phyloP scores from a whole-genome alignment of 2,113 vertebrate genomes.

The Furnarius figulus region DNA sequence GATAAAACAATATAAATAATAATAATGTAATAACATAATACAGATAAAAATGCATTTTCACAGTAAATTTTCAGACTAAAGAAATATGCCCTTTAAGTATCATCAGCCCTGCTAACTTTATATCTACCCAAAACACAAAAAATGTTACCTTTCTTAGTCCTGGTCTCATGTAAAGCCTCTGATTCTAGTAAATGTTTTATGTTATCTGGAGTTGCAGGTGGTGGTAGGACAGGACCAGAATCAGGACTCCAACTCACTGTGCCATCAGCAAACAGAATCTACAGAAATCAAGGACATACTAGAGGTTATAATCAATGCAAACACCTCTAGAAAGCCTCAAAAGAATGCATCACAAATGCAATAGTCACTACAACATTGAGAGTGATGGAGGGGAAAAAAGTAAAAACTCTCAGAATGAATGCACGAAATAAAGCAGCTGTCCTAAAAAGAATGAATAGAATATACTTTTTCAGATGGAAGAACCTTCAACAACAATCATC shows the following conservation, averaged over 20 bases:
- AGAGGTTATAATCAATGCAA: not conserved
- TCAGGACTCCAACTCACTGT: conserved; percentile 83
- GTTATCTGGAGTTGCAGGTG: not conserved
- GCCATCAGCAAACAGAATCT: conserved; percentile 92
- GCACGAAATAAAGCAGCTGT: not conserved
- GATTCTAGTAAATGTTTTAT: not conserved
- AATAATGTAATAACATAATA: not conserved
- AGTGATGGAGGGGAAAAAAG: not conserved
- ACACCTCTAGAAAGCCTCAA: not conserved
- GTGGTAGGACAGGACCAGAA: conserved; percentile 77
- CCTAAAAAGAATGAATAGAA: not conserved
- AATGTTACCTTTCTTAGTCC: conserved; percentile 72
- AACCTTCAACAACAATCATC: not conserved
- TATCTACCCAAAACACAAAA: not conserved
- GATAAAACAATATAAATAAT: too few species aligned
- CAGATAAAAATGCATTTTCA: not conserved
- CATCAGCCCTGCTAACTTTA: not conserved
- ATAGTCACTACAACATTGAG: not conserved
- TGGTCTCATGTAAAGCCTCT: conserved; percentile 15
- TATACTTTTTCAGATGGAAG: not conserved
- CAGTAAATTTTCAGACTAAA: not conserved
- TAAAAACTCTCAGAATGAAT: not conserved
- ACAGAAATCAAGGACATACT: not conserved
- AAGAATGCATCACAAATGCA: not conserved
- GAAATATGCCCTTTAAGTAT: not conserved